These are phyloP conservation scores for Catharus bicknelli DNA, from an alignment of 2,113 vertebrate species.

Conservation along the genomic window DNA sequence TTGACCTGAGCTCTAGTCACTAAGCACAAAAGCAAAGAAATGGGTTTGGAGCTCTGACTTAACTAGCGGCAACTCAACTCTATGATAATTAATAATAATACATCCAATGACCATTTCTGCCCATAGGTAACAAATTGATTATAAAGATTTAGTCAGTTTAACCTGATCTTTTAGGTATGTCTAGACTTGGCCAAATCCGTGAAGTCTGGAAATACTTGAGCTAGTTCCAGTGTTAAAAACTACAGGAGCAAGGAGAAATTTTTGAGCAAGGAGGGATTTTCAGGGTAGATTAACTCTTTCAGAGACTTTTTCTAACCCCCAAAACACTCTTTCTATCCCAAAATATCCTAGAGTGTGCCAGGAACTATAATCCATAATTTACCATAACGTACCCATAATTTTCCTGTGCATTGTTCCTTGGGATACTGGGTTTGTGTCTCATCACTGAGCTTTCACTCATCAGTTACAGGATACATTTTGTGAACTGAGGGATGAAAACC, in stretches of 20 bases:
- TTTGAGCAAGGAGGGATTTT: neutral
- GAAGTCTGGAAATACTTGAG: slow-evolving; percentile 21
- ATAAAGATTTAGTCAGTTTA: slow-evolving; percentile 3
- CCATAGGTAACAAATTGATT: neutral
- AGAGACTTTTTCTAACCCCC: neutral
- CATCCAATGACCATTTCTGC: neutral
- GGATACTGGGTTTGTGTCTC: neutral
- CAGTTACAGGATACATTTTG: neutral
- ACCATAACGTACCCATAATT: fast-evolving
- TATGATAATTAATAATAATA: neutral
- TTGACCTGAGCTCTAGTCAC: neutral
- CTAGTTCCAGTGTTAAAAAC: neutral
- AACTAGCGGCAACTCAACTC: neutral
- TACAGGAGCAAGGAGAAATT: neutral
- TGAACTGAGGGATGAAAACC: neutral
- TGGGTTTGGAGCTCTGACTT: neutral
- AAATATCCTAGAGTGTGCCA: neutral
- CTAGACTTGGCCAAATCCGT: neutral
- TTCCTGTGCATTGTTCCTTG: neutral
- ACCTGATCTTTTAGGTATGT: neutral
- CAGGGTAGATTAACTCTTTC: neutral
- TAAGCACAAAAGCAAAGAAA: neutral
- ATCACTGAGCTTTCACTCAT: neutral
- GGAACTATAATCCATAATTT: neutral
- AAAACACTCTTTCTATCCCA: neutral